Evolutionary conservation across 1,140 invertebrate species (phyloP), one percentile per base, ranked within the genome.

Genomic region (Drosophila tani): DNA sequence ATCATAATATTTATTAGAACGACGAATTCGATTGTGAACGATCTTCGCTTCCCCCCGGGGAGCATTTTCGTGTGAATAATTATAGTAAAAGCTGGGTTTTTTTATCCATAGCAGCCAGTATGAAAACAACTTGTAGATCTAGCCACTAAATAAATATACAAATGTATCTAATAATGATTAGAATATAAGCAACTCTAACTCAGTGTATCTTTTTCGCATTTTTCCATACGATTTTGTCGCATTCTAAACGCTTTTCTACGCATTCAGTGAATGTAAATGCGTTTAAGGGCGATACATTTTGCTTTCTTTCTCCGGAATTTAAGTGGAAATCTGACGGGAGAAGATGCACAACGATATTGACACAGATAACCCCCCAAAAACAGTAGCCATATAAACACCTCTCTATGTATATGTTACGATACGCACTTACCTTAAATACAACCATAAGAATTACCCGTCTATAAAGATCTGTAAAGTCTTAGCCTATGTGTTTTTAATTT

Each of bases 1-100:
- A 53, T 55, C 69, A 75, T 56, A 53, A 70, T 70, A 81, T 81
- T 81, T 81, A 81, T 81, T 81, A 76, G 63, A 45, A 59, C 35
- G 32, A 68, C 49, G 32, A 67, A 56, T 47, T 53, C 58, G 53
- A 46, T 55, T 40, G 19, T 35, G 24, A 74, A 49, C 51, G 41
- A 67, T 11, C 27, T 17, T 8, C 3, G n/a, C n/a, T 35, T 19
- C 17, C 5, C 40, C 32, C n/a, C 35, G 38, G 41, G 21, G n/a
- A 51, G 19, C 21, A 27, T 27, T 21, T 8, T 45, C 17, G 41
- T 43, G 24, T 43, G 15, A 29, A n/a, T 38, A 38, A 38, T 17
- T 55, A 55, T 32, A 29, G 12, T 19, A 27, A 27, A 3, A 55
- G n/a, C 21, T 2, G 17, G 15, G 21, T 21, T 19, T 55, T 55